Evolutionary conservation across 2,113 vertebrate genomes (phyloP).

Genomic region (Rhinopithecus roxellana): DNA sequence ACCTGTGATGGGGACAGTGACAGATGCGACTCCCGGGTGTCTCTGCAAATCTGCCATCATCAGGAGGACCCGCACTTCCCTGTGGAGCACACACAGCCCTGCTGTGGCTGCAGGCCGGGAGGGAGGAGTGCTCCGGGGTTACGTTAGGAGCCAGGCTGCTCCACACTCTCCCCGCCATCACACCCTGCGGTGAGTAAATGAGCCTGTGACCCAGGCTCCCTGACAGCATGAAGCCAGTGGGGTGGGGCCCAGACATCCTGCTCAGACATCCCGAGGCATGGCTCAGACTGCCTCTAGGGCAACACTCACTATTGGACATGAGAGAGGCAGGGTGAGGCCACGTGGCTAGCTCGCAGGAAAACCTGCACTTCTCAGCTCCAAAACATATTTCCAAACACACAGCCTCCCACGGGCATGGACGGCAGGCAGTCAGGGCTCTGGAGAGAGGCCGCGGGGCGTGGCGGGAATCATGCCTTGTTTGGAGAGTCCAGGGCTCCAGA

Average conservation of each 20-base stretch:
- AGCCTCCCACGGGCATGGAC: not conserved
- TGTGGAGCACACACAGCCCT: no score
- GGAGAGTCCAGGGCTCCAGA: accelerated
- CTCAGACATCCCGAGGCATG: accelerated
- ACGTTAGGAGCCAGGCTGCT: no score
- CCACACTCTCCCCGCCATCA: accelerated
- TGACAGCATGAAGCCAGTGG: not conserved
- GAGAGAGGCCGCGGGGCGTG: accelerated
- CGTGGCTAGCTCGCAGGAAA: not conserved
- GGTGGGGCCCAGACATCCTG: no score
- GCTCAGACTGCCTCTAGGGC: no score
- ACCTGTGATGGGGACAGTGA: not conserved
- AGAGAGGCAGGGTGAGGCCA: accelerated
- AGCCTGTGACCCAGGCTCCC: not conserved
- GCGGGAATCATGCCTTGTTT: accelerated
- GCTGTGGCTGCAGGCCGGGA: accelerated
- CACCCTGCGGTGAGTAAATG: accelerated
- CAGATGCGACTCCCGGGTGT: accelerated
- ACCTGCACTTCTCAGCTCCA: not conserved
- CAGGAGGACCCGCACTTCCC: no score
- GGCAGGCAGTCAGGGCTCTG: not conserved
- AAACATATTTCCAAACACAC: not conserved
- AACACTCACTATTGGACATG: accelerated
- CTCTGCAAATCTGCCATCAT: not conserved
- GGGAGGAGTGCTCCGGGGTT: accelerated